A percentile compares a stretch with the other conserved stretches of the same genome.
Evolutionary conservation across 2,113 vertebrate genomes (phyloP).

Genomic region (Lamprotornis superbus): DNA sequence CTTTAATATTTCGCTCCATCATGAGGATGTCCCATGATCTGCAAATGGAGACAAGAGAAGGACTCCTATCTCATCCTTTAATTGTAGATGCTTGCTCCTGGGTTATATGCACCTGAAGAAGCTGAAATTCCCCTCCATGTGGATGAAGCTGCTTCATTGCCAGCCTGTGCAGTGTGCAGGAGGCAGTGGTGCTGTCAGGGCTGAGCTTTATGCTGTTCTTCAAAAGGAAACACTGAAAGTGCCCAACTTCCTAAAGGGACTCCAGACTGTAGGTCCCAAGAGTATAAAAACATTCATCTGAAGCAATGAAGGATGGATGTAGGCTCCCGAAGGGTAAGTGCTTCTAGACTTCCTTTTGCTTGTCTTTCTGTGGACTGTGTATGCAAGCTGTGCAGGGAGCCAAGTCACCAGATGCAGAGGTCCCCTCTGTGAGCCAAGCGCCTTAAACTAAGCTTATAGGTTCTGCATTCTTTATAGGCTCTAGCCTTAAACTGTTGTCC

Average conservation of each 20-base stretch:
- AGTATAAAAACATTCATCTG: neutral
- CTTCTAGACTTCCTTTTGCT: neutral
- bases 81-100: neutral
- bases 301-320: neutral
- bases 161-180: neutral
- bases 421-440: neutral
- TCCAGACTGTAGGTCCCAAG: neutral
- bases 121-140: neutral
- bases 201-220: neutral
- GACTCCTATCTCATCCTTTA: neutral
- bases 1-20: no score
- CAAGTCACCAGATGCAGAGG: neutral
- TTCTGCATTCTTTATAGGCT: neutral
- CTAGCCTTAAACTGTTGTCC: neutral
- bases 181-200: neutral
- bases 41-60: neutral
- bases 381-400: neutral
- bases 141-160: neutral
- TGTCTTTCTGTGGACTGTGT: neutral
- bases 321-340: neutral
- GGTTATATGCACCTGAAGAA: neutral
- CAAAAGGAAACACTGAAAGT: neutral
- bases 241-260: neutral
- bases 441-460: neutral
- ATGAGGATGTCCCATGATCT: neutral